Evolutionary conservation across 92 coral and sea anemone species (phyloP).

Genomic region (Parazoanthus swiftii): DNA sequence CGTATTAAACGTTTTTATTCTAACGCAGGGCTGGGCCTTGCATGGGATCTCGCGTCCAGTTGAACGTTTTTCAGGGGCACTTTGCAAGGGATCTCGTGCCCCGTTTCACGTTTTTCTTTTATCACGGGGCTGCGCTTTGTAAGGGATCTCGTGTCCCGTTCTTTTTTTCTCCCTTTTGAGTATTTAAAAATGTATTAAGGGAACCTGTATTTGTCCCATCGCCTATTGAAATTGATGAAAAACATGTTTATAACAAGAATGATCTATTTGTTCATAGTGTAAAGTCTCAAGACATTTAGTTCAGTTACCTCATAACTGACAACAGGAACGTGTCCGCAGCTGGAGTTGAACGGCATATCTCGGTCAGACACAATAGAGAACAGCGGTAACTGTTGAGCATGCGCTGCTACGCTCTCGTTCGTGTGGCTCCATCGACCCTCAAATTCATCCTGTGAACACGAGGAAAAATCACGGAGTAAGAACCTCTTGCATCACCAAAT

Average conservation of each 20-base stretch:
- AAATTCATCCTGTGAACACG: conserved; percentile 62
- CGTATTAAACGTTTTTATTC: no score
- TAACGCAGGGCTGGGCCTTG: no score
- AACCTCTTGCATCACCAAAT: neutral
- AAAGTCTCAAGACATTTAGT: neutral
- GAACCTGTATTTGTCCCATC: no score
- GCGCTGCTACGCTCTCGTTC: conserved; percentile 32
- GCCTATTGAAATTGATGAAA: no score
- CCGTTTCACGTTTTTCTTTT: no score
- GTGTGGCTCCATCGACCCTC: conserved; percentile 71
- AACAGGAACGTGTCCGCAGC: conserved; percentile 86
- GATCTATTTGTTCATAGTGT: neutral
- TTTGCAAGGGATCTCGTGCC: no score
- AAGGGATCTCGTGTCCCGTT: no score
- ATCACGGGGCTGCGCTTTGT: no score
- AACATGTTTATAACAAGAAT: neutral
- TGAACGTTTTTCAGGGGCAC: no score
- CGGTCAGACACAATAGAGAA: conserved; percentile 81
- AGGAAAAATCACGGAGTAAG: neutral
- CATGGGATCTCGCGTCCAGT: no score
- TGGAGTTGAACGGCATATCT: conserved; percentile 86
- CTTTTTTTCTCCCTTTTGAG: no score
- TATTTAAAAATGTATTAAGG: no score
- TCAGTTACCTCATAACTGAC: conserved; percentile 83
- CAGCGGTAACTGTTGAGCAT: conserved; percentile 64